Conservation (phyloP, 2,888 invertebrate species). For the Psylliodes chrysocephalus region DNA sequence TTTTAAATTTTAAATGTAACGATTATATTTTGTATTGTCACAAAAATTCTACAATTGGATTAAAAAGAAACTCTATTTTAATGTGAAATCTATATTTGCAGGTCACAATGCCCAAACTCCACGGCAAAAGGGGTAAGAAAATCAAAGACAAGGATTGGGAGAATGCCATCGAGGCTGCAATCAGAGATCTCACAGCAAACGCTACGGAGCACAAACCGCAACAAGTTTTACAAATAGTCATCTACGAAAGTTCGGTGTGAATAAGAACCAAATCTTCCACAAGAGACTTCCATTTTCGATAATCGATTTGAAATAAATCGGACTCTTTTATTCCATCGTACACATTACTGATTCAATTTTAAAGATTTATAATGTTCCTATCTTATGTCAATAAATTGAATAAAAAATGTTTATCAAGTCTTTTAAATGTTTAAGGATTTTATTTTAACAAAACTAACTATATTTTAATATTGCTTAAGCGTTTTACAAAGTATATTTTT, state of each 20-base stretch:
- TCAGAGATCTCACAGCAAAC: constrained; percentile 76
- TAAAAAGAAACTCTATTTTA: no score
- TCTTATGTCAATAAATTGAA: neutral
- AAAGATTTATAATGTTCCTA: constrained; percentile 16
- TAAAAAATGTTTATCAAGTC: neutral
- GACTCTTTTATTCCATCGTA: constrained; percentile 6
- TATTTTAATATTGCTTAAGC: no score
- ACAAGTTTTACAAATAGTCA: constrained; percentile 83
- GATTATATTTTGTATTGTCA: no score
- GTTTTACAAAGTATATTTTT: no score
- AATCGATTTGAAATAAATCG: constrained; percentile 7
- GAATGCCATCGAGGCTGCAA: constrained; percentile 81
- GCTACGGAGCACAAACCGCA: constrained; percentile 65
- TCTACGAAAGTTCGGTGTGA: constrained; percentile 89
- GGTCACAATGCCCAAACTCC: constrained; percentile 77
- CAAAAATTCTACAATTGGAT: no score
- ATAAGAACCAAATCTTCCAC: constrained; percentile 18
- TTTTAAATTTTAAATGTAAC: no score
- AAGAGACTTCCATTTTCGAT: constrained; percentile 17
- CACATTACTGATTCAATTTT: neutral
- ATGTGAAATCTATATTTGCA: constrained; percentile 61
- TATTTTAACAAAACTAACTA: no score
- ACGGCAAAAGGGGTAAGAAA: constrained; percentile 64
- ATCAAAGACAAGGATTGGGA: constrained; percentile 74
- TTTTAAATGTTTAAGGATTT: neutral